A percentile compares a stretch with the other conserved stretches of the same genome.
phyloP scores from a whole-genome alignment of 2,797 vertebrate species.

The Smutsia temminckii region DNA sequence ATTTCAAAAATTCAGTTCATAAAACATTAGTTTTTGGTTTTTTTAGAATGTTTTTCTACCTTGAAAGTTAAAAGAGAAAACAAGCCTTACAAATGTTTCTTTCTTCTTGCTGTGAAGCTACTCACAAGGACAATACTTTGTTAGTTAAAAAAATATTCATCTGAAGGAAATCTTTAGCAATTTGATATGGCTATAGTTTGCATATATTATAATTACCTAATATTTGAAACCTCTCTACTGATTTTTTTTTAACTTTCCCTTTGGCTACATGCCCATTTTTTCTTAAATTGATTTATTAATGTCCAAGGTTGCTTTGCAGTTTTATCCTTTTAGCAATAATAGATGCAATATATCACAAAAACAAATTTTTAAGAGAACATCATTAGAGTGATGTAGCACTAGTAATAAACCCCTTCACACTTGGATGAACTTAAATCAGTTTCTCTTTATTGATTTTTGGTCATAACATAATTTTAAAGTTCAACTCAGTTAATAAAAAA shows the following conservation, averaged over 20 bases:
- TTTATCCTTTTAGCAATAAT: constrained; percentile 92
- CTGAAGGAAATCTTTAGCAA: constrained; percentile 75
- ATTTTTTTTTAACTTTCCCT: constrained; percentile 79
- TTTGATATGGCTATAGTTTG: constrained; percentile 63
- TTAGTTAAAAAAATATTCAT: constrained; percentile 52
- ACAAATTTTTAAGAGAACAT: constrained; percentile 92
- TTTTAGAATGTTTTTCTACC: constrained; percentile 65
- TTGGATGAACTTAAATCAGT: constrained; percentile 92
- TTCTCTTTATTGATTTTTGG: constrained; percentile 93
- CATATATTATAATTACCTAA: constrained; percentile 79
- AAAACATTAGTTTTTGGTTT: constrained; percentile 56
- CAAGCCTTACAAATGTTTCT: constrained; percentile 77
- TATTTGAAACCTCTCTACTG: constrained; percentile 79
- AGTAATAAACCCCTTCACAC: constrained; percentile 92
- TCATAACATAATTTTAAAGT: constrained; percentile 93
- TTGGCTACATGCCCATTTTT: constrained; percentile 84
- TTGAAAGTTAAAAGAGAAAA: constrained; percentile 81
- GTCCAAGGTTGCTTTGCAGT: constrained; percentile 87
- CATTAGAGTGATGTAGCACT: constrained; percentile 91
- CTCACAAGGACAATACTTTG: constrained; percentile 53
- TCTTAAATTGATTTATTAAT: constrained; percentile 90
- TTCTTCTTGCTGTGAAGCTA: constrained; percentile 4
- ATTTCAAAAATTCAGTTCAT: constrained; percentile 61
- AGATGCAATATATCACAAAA: constrained; percentile 90
- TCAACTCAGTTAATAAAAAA: constrained; percentile 92